Conservation (phyloP, 1,140 invertebrate genomes). For the Teleogryllus occipitalis region DNA sequence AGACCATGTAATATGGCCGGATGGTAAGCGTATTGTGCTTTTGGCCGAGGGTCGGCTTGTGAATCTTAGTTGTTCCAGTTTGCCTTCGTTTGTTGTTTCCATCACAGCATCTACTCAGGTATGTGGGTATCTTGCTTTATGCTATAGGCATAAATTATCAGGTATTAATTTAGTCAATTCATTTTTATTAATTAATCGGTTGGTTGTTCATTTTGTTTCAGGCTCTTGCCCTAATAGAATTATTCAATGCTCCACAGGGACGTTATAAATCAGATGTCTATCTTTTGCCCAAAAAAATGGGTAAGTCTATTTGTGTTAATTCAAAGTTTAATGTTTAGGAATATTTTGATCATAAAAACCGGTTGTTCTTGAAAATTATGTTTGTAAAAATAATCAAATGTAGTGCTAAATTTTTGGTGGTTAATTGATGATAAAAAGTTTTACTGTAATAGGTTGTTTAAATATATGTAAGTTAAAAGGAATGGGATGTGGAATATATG, state of each 20-base stretch:
- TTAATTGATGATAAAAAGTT: not conserved
- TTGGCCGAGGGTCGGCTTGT: constrained; percentile 91
- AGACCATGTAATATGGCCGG: constrained; percentile 94
- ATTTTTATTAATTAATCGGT: constrained; percentile 7
- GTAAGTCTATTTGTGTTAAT: constrained; percentile 39
- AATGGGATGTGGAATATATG: not conserved
- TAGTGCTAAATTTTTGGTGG: not conserved
- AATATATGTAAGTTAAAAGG: not conserved
- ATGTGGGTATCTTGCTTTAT: not conserved
- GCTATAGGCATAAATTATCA: not conserved
- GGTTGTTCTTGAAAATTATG: not conserved
- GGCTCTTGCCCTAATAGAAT: constrained; percentile 89
- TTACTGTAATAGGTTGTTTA: not conserved
- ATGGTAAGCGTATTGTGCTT: constrained; percentile 84
- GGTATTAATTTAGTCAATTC: not conserved
- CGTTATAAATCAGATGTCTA: constrained; percentile 97
- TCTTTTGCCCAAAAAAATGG: constrained; percentile 96
- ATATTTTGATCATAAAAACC: no score
- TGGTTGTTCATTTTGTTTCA: constrained; percentile 30
- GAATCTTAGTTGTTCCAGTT: constrained; percentile 92
- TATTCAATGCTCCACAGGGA: constrained; percentile 89
- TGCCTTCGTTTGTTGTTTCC: constrained; percentile 95
- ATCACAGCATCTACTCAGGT: constrained; percentile 89
- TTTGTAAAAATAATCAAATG: not conserved
- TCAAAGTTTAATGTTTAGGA: no score